Evolutionary conservation across 35 echinoderm and acorn worm genomes (phyloP), one percentile per base, ranked within the genome.

Genomic region (Patiria miniata): DNA sequence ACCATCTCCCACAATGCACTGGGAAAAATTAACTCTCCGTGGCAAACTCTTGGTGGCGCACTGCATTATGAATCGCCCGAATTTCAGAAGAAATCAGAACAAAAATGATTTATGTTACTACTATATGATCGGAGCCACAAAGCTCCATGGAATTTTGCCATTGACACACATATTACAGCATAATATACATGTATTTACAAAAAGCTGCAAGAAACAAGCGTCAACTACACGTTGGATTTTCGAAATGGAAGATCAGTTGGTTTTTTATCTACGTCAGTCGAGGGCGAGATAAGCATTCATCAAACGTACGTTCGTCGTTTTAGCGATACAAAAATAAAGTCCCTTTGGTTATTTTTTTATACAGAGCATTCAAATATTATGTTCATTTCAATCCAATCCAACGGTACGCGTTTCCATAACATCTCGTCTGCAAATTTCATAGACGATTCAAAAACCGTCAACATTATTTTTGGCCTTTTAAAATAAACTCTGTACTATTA

Each of bases 251-350:
- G 65, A 73, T 73, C 65, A 32, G n/a, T n/a, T n/a, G n/a, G n/a
- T 47, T 34, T 18, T 73, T 73, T 26, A 26, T 23, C 34, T 26
- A 73, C 23, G 65, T 26, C 23, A 73, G 26, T 73, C 26, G 34
- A 32, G 34, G 26, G 65, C 19, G 65, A 73, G 34, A 32, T 73
- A 18, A 32, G 65, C 29, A 32, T 73, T 73, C 65, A 34, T 73
- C 65, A 73, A 73, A 73, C n/a, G n/a, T n/a, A n/a, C n/a, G 34
- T 73, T 14, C 12, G 42, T 47, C 42, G 4, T 22, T 73, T 32
- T 26, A 73, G 65, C 65, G 65, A 73, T 73, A 73, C 65, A 73
- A 73, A 73, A 73, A 73, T 73, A 73, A 73, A 73, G n/a, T n/a
- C n/a, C 65, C 65, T 73, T 73, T 73, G 65, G 34, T 73, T 73